Base-by-base conservation (phyloP, 2,113 vertebrate genomes). In the Gnathochromis pfefferi region DNA sequence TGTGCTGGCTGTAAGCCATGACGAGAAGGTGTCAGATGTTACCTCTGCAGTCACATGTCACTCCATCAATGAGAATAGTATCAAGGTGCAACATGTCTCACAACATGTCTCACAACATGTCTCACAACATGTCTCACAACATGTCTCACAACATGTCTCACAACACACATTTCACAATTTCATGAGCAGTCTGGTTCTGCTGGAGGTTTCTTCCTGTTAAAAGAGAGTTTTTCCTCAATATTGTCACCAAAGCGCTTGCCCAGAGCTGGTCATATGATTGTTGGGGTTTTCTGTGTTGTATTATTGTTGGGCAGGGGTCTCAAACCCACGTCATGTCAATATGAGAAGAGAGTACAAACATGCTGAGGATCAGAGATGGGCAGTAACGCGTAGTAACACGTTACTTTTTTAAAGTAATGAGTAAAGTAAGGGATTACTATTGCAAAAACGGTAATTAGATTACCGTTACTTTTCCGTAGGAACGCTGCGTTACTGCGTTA, bases 61-160 rank as follows among this genome's bases (percentile, higher is more conserved):
- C 21, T 98, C 98, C 0, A 94, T 96, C 0, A 97, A 97, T 4
- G 97, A 98, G 91, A 96, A 98, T 1, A 97, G 97, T 38, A 90
- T 98, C 53, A 99, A 99, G 98, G 98, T 97, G 96, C 5, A 26
- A 53, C 26, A 89, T 9, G 17, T n/a, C 49, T 55, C 54, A 26
- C 53, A 55, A 3, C 2, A 0, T 55, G 53, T 54, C 21, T 55
- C 54, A 23, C 40, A 49, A 2, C 5, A 2, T 23, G 53, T 55
- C 53, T 54, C 51, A 23, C 4, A 23, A 23, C 38, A 87, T 6
- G 16, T 19, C 38, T 40, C 38, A 40, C 4, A n/a, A 38, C 28
- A 88, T 5, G 16, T 17, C 47, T 7, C 11, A n/a, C 38, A 21
- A 4, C 28, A 83, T 7, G 14, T 21, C 45, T 7, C 10, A 12